A percentile compares a stretch with the other conserved stretches of the same genome.
phyloP scores from a whole-genome alignment of 2,888 invertebrate species.

The Luperina testacea region DNA sequence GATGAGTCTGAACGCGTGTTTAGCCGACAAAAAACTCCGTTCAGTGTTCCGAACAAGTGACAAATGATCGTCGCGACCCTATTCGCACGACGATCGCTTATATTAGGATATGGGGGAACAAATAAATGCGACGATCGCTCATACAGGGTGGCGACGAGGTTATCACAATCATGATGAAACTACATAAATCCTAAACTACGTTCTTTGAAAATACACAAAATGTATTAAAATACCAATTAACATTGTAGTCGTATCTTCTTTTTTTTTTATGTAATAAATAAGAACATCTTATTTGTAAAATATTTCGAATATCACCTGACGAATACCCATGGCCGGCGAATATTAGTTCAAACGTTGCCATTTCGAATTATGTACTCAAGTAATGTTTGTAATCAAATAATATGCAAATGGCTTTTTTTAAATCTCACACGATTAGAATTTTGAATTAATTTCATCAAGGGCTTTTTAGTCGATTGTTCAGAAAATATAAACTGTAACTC shows the following conservation, averaged over 20 bases:
- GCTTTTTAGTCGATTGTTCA: conserved; percentile 5
- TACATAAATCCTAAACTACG: neutral
- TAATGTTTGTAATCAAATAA: neutral
- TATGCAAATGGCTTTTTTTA: neutral
- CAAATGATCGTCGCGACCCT: neutral
- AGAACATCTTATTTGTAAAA: neutral
- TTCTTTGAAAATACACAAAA: neutral
- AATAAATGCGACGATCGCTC: neutral
- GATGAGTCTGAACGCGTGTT: neutral
- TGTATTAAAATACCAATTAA: neutral
- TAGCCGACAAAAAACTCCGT: neutral
- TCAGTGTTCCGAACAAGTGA: neutral
- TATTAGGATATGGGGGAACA: neutral
- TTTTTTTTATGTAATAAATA: neutral
- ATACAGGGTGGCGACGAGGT: neutral
- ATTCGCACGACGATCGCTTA: neutral
- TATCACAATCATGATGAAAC: neutral
- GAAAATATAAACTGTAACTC: neutral
- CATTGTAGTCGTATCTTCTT: neutral
- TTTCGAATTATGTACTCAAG: neutral
- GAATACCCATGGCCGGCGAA: neutral
- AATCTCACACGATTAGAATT: neutral
- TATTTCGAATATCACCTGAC: neutral
- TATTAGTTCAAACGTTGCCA: neutral
- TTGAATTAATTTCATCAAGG: neutral